Conservation (phyloP, 2,797 vertebrate genomes). For the Myotis findleyi region DNA sequence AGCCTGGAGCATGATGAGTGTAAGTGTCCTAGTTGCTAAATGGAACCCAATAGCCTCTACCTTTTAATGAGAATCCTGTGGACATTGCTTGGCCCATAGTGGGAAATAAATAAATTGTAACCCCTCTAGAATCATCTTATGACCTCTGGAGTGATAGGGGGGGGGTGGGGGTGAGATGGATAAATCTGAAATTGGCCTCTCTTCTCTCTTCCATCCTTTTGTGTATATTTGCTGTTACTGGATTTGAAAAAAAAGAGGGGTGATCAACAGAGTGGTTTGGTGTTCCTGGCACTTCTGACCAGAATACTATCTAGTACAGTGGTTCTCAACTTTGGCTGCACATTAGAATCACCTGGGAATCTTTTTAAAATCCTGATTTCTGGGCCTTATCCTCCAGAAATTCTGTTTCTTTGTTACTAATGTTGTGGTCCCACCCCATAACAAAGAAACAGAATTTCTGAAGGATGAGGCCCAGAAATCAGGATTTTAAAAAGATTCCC, state of each 20-base stretch:
- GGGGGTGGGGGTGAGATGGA: no score
- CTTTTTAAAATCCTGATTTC: no score
- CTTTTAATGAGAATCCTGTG: background rate
- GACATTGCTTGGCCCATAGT: background rate
- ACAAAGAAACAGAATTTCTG: no score
- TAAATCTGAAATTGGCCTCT: accelerated
- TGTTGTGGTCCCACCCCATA: no score
- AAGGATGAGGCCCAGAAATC: no score
- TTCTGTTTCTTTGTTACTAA: no score
- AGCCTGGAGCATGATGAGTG: background rate
- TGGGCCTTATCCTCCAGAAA: no score
- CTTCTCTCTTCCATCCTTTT: background rate
- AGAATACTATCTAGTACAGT: background rate
- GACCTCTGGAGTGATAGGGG: no score
- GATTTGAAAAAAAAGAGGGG: background rate
- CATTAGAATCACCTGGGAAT: no score
- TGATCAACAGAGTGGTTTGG: no score
- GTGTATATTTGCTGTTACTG: accelerated
- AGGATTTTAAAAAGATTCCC: no score
- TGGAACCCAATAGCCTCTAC: background rate
- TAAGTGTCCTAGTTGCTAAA: background rate
- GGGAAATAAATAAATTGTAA: background rate
- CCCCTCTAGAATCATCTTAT: background rate
- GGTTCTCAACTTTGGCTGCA: no score
- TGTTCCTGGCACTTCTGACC: background rate